Conservation (phyloP, 1,140 invertebrate genomes). For the Pogonognathellus flavescens region DNA sequence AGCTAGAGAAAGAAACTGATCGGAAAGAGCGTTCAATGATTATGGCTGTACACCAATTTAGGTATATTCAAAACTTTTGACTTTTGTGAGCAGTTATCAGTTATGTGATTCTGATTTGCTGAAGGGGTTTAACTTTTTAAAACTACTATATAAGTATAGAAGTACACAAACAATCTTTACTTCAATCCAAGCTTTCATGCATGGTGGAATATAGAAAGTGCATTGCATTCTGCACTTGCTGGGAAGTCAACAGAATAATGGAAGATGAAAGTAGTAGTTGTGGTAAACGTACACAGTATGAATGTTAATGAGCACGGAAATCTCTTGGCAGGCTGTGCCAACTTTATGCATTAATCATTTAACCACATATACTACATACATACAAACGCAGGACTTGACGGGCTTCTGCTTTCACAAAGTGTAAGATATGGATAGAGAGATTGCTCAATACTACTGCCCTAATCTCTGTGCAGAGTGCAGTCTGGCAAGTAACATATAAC, state of each 20-base stretch:
- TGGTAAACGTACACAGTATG: constrained; percentile 30
- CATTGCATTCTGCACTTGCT: not conserved
- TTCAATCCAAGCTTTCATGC: not conserved
- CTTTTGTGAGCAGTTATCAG: not conserved
- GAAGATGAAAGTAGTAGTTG: constrained; percentile 24
- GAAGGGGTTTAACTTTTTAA: not conserved
- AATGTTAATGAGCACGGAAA: constrained; percentile 32
- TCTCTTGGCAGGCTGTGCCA: constrained; percentile 30
- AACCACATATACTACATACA: not conserved
- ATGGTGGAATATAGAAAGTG: not conserved
- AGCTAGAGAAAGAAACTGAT: too few relatives aligned
- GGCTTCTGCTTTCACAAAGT: too few relatives aligned
- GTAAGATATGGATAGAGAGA: too few relatives aligned
- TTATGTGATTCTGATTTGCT: not conserved
- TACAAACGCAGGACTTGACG: too few relatives aligned
- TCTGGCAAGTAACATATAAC: too few relatives aligned
- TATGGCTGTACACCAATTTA: too few relatives aligned
- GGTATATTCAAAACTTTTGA: too few relatives aligned
- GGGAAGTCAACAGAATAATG: not conserved
- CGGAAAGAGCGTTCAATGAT: too few relatives aligned
- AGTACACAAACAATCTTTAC: not conserved
- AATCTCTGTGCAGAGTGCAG: too few relatives aligned
- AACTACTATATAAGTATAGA: not conserved
- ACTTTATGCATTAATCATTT: constrained; percentile 23
- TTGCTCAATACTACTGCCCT: too few relatives aligned